These are phyloP conservation scores for Drosophila hawaiiensis DNA, from an alignment of 2,888 invertebrate species.

Conservation along the genomic window DNA sequence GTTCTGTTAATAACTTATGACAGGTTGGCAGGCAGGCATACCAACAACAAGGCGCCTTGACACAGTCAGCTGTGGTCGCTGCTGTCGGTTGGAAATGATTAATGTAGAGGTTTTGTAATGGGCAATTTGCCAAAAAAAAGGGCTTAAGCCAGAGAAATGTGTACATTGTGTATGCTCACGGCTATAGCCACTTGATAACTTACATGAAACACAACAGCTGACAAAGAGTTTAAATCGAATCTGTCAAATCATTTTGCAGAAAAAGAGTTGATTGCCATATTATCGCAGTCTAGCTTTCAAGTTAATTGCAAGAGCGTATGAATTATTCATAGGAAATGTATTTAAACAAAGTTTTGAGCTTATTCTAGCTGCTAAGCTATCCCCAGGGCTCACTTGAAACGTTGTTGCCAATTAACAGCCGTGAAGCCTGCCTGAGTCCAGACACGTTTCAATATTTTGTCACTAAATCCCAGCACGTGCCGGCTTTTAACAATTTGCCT, in stretches of 20 bases:
- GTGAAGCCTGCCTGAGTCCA: slow-evolving; percentile 1
- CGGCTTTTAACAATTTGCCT: slow-evolving; percentile 52
- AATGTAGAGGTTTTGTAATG: slow-evolving; percentile 66
- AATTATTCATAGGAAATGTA: slow-evolving; percentile 8
- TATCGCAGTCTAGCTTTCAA: not conserved
- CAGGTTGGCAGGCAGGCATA: slow-evolving; percentile 44
- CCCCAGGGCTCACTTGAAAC: not conserved
- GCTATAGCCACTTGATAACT: slow-evolving; percentile 41
- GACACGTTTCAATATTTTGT: slow-evolving; percentile 34
- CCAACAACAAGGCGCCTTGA: slow-evolving; percentile 30
- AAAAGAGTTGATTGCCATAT: not conserved
- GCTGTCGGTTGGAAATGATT: slow-evolving; percentile 64
- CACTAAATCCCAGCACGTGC: slow-evolving; percentile 63
- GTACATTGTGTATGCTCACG: slow-evolving; percentile 25
- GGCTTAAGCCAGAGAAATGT: slow-evolving; percentile 39
- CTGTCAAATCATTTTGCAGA: slow-evolving; percentile 31
- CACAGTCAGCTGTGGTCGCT: slow-evolving; percentile 35
- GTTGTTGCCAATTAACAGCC: not conserved
- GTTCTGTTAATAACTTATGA: slow-evolving; percentile 77
- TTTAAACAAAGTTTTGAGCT: slow-evolving; percentile 2
- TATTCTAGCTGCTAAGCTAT: not conserved
- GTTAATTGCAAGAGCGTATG: slow-evolving; percentile 6
- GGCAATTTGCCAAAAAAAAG: slow-evolving; percentile 68
- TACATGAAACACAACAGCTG: slow-evolving; percentile 11
- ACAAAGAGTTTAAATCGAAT: slow-evolving; percentile 31